Base-by-base conservation (phyloP, 2,888 invertebrate species). In the Galerucella pusilla region DNA sequence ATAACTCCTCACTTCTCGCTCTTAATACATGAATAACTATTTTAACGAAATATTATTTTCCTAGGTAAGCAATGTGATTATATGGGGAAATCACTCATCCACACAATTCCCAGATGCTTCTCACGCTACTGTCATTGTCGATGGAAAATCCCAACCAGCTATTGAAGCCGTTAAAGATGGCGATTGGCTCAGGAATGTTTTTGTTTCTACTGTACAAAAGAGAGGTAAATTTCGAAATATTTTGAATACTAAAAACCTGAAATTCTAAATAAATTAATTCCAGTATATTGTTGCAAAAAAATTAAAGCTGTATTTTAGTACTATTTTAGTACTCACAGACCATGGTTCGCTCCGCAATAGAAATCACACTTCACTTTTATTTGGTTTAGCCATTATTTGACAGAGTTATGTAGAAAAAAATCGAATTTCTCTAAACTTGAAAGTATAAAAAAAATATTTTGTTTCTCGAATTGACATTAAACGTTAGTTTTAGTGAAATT, bases 61-160 rank as follows among this genome's bases (percentile, higher is more conserved):
- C 68, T 66, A 80, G 80, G 79, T 84, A 0, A 92, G 92, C 84
- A 98, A 98, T 86, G 94, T 97, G 16, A 94, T 97, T 77, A 99
- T 99, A 87, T 99, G 99, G 99, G 99, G 99, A 64, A 99, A 99
- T 89, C 99, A 99, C 88, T 99, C 99, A 0, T 96, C 97, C 6
- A 99, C 99, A 10, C 99, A 99, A 89, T 99, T 95, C 88, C 99
- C 99, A 7, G 99, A 99, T 90, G 94, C 95, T 0, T 90, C 91
- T 45, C 93, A 94, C 85, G 95, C 95, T 45, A 86, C 90, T 28
- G 92, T 93, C 14, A 66, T 77, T 25, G 49, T 79, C 16, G 89
- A 90, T 72, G 91, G 91, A 7, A 88, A 88, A 14, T 86, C 88
- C 28, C 90, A 92, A 77, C 84, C 92, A 1, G 94, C 94, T 0